phyloP scores from a whole-genome alignment of 2,888 invertebrate species.

The Aphodius granarius region DNA sequence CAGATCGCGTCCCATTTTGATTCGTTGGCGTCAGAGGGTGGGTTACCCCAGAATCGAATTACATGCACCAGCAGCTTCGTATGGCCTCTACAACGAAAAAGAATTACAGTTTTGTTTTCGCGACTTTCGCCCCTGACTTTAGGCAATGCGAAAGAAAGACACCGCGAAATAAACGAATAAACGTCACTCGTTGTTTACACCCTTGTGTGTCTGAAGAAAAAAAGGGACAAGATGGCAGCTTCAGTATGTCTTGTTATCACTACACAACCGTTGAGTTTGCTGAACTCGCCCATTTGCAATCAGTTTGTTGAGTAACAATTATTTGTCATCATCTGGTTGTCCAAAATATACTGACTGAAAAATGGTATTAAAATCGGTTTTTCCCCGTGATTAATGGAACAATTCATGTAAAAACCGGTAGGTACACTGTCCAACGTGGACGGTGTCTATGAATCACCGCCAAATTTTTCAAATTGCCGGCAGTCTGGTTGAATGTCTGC shows the following conservation, averaged over 20 bases:
- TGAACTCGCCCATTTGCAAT: too few relatives aligned
- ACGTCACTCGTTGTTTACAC: background rate
- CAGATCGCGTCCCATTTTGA: background rate
- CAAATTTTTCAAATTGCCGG: conserved; percentile 14
- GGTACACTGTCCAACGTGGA: background rate
- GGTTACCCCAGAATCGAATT: background rate
- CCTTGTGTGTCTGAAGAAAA: background rate
- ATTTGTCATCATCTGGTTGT: too few relatives aligned
- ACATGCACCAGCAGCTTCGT: background rate
- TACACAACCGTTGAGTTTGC: too few relatives aligned
- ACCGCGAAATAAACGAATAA: background rate
- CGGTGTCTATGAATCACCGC: conserved; percentile 4
- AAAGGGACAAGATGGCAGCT: background rate
- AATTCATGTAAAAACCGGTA: background rate
- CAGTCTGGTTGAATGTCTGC: conserved; percentile 14
- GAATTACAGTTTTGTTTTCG: background rate
- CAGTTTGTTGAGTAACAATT: too few relatives aligned
- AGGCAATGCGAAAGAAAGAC: background rate
- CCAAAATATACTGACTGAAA: too few relatives aligned
- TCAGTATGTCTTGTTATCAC: background rate
- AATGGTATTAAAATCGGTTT: too few relatives aligned
- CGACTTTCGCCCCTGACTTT: background rate
- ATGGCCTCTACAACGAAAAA: background rate
- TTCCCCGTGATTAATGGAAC: background rate
- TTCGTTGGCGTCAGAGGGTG: background rate